phyloP scores from a whole-genome alignment of 2,888 invertebrate species.

The Nymphalis c-album region DNA sequence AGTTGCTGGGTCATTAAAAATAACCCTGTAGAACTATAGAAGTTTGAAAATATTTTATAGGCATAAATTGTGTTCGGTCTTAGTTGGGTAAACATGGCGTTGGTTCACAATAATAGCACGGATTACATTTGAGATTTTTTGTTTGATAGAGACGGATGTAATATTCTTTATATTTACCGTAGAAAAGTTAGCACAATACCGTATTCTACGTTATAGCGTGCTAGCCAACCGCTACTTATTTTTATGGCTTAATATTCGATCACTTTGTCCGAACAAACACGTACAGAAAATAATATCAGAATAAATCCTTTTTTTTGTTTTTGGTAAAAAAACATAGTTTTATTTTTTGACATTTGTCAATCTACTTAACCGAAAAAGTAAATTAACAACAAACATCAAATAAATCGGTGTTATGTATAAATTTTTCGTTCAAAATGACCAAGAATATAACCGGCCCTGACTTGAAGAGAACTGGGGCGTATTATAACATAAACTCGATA shows the following conservation, averaged over 20 bases:
- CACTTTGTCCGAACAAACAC: too few relatives aligned
- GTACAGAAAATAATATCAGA: neutral
- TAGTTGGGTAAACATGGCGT: too few relatives aligned
- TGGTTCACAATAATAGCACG: too few relatives aligned
- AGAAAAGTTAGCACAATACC: too few relatives aligned
- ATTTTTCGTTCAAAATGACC: slow-evolving; percentile 73
- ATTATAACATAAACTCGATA: slow-evolving; percentile 39
- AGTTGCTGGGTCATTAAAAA: too few relatives aligned
- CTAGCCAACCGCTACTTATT: too few relatives aligned
- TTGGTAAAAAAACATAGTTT: neutral
- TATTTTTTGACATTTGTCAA: slow-evolving; percentile 9
- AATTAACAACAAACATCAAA: slow-evolving; percentile 30
- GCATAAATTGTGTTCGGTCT: too few relatives aligned
- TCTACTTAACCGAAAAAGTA: slow-evolving; percentile 1
- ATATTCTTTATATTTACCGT: too few relatives aligned
- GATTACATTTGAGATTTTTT: too few relatives aligned
- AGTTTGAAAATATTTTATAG: neutral
- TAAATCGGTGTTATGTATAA: slow-evolving; percentile 66
- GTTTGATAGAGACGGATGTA: too few relatives aligned
- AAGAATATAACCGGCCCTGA: slow-evolving; percentile 57
- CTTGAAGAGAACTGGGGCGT: slow-evolving; percentile 48
- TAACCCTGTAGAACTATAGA: too few relatives aligned
- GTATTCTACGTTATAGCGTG: too few relatives aligned
- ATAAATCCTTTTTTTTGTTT: neutral
- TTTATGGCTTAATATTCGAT: neutral